Base-by-base conservation (phyloP, 2,113 vertebrate species). In the Gobius niger region DNA sequence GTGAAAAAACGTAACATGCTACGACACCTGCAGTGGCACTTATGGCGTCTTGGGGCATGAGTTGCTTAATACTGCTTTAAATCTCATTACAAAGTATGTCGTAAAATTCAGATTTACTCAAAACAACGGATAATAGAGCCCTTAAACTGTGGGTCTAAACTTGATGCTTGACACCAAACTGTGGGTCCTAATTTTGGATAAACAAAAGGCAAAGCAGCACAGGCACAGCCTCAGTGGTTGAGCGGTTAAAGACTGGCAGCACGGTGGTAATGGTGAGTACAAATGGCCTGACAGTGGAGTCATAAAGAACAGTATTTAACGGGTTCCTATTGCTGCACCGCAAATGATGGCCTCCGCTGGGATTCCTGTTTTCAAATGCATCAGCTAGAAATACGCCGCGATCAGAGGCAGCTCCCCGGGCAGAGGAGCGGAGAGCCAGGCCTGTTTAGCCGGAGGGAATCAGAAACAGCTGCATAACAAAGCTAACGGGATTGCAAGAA, bases 281-380 rank as follows among this genome's bases (percentile, higher is more conserved):
- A 73, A 71, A 70, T 68, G 72, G 46, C 14, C 64, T 73, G 72
- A 76, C 52, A 67, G 63, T 63, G 52, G 11, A 73, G 24, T 44
- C 65, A 46, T 63, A 50, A 60, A 72, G 41, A 52, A 72, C 46
- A 66, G 47, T 44, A 64, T 63, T 66, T 72, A 60, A n/a, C 66
- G 47, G 19, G 61, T 13, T 50, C 59, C 44, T 63, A 3, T 50
- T n/a, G 62, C 54, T 53, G 52, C 47, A 65, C 14, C 13, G 13
- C 40, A 7, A 62, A 46, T 70, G 40, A 66, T 44, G 63, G 15
- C 44, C 61, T 51, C 71, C 12, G 2, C 50, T 19, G 67, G 51
- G 63, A 62, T 41, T 70, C 63, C 46, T 3, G 47, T 66, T 19
- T 69, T 69, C 70, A 40, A 47, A 62, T 40, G n/a, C 51, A 47